These are phyloP conservation scores for Cynopterus brachyotis DNA, from an alignment of 2,113 vertebrate species.

Conservation along the genomic window DNA sequence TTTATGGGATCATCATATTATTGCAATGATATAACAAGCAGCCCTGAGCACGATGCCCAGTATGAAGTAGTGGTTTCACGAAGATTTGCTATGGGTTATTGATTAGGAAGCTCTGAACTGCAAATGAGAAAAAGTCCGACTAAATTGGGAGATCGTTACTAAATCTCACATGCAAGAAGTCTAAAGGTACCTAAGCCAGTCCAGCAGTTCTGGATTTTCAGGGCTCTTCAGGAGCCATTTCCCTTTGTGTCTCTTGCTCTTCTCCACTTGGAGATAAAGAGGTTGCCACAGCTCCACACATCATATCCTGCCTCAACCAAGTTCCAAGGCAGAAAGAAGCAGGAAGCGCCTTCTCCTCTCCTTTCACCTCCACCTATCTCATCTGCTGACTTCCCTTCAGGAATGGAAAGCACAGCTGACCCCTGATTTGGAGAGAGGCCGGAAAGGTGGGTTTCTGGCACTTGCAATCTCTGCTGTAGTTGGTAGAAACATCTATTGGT, in stretches of 20 bases:
- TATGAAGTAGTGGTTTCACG: background rate
- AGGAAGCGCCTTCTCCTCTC: background rate
- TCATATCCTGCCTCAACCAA: background rate
- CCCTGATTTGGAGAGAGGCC: background rate
- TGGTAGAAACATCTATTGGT: background rate
- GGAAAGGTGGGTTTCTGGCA: background rate
- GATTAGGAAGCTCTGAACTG: background rate
- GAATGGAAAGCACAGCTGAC: background rate
- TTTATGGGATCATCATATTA: background rate
- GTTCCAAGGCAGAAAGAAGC: background rate
- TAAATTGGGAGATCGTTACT: background rate
- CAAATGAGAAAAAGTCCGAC: background rate
- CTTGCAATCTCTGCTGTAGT: background rate
- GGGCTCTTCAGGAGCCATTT: background rate
- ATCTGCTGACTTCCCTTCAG: background rate
- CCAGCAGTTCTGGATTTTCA: background rate
- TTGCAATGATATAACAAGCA: background rate
- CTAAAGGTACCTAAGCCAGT: background rate
- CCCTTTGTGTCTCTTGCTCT: background rate
- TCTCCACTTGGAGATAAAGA: background rate
- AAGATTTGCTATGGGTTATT: background rate
- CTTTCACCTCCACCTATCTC: background rate
- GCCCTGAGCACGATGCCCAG: background rate
- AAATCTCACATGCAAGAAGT: background rate
- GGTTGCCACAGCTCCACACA: background rate